Base-by-base conservation (phyloP, 2,797 vertebrate species). In the Periparus ater region DNA sequence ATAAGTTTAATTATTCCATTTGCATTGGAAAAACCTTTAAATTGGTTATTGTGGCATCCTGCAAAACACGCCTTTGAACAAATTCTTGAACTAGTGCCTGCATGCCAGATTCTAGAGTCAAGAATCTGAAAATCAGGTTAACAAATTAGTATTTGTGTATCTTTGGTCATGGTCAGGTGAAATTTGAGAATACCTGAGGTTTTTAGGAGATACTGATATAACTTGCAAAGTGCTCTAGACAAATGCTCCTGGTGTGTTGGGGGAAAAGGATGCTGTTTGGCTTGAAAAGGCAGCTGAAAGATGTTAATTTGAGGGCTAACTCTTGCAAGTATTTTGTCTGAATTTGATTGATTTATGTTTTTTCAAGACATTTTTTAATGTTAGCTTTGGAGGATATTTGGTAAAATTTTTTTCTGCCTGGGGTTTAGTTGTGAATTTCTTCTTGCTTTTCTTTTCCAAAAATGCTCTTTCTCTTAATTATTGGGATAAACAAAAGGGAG, bases 161-260 rank as follows among this genome's bases (percentile, higher is more conserved):
- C 15, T 42, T 38, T 80, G 15, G 26, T 50, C 2, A 3, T 7
- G 23, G 30, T 17, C 26, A 42, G 34, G 9, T 45, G 27, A 68
- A 42, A 47, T 80, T 40, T 57, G 34, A 48, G 29, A 20, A 14
- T 29, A 47, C 20, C 32, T 67, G 44, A 75, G 36, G 4, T 34
- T 65, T 34, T 60, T 3, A 1, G 29, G 50, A 78, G 30, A 6
- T 2, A 10, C 5, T 54, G 0, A 2, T 20, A 3, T 4, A 47
- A 70, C 4, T 42, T 51, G 10, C 7, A 21, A 10, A 10, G 14
- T 51, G 16, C 10, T 55, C 30, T 47, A 17, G 13, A 19, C 4
- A n/a, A 72, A 26, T 10, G 6, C 3, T 73, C 7, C 16, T 34
- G 1, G 25, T 53, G 12, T 15, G 13, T 6, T 9, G 26, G 3